Conservation (phyloP, 2,797 vertebrate genomes). For the Gymnoscopelus braueri region DNA sequence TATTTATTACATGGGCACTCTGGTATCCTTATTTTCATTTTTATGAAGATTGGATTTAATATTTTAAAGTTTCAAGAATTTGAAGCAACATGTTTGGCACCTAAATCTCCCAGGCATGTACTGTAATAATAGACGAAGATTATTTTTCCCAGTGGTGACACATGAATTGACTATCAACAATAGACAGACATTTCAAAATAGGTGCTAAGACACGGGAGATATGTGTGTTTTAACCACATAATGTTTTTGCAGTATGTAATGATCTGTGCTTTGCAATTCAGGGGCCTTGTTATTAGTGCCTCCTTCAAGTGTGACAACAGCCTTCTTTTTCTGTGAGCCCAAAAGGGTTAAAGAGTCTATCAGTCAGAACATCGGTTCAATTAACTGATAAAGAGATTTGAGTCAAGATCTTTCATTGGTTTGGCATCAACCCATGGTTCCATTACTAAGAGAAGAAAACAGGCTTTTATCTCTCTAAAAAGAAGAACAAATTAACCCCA, state of each 20-base stretch:
- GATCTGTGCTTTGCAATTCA: constrained; percentile 59
- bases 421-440: constrained; percentile 1
- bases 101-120: no score
- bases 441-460: background rate
- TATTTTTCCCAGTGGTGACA: no score
- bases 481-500: constrained; percentile 4
- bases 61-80: no score
- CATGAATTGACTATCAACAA: no score
- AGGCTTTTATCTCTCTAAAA: background rate
- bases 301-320: constrained; percentile 43
- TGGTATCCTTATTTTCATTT: no score
- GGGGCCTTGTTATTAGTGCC: constrained; percentile 38
- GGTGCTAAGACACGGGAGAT: constrained; percentile 7
- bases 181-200: no score
- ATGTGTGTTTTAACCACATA: constrained; percentile 20
- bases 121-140: no score
- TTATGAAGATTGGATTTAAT: no score
- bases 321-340: constrained; percentile 18
- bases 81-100: no score
- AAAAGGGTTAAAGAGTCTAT: background rate
- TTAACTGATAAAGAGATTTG: background rate
- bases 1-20: no score
- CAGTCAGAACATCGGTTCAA: background rate
- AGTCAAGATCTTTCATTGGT: constrained; percentile 3
- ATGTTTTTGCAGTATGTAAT: constrained; percentile 57